These are phyloP conservation scores for Enoplosus armatus DNA, from an alignment of 2,797 vertebrate species.

Conservation along the genomic window DNA sequence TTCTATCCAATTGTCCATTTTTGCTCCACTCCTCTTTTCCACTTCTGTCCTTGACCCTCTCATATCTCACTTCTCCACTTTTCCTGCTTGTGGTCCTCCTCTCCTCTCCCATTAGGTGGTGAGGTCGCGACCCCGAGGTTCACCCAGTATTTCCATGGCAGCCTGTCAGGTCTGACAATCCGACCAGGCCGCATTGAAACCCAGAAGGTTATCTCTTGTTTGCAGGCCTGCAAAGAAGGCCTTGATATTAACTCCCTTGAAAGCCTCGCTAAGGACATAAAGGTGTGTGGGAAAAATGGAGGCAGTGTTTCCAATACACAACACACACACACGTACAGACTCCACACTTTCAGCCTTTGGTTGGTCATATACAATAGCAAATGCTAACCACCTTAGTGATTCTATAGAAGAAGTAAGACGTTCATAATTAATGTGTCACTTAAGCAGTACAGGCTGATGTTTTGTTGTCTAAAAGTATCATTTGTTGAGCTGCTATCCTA, in stretches of 20 bases:
- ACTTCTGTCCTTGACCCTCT: constrained; percentile 2
- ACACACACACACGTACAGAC: constrained; percentile 7
- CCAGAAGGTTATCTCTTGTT: constrained; percentile 97
- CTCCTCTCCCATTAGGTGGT: constrained; percentile 84
- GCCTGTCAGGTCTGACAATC: constrained; percentile 95
- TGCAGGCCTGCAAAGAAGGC: constrained; percentile 98
- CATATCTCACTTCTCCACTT: background rate
- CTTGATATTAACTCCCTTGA: constrained; percentile 97
- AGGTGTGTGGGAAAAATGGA: constrained; percentile 83
- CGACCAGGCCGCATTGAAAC: constrained; percentile 95
- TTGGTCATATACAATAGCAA: background rate
- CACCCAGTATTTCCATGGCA: constrained; percentile 96
- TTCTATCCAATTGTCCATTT: background rate
- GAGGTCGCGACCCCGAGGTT: constrained; percentile 95
- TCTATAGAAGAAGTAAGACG: background rate
- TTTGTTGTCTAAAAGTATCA: background rate
- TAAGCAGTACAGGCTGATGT: background rate
- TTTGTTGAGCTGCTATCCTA: background rate
- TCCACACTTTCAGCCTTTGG: background rate
- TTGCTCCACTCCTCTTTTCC: background rate
- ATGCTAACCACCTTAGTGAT: background rate
- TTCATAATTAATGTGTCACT: background rate
- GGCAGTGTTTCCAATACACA: constrained; percentile 7
- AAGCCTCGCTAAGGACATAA: constrained; percentile 94
- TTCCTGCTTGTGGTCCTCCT: background rate